A percentile compares a stretch with the other conserved stretches of the same genome.
phyloP scores from a whole-genome alignment of 2,888 invertebrate species.

The Andrena hattorfiana region DNA sequence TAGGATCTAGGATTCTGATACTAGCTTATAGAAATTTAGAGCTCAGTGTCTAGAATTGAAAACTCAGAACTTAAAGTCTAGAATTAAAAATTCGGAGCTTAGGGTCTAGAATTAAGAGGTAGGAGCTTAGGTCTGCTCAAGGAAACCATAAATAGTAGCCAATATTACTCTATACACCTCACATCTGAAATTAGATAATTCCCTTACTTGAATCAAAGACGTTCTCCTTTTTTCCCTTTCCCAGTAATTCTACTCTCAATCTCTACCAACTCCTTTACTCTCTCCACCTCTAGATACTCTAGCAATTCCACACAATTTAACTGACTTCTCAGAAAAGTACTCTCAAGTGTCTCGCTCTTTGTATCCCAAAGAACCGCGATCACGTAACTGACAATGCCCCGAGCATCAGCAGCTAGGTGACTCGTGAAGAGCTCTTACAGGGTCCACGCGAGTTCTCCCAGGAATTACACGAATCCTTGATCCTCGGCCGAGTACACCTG shows the following conservation, averaged over 20 bases:
- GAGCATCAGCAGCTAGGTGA: neutral
- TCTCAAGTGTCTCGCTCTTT: neutral
- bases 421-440: neutral
- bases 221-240: too few relatives aligned
- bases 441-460: neutral
- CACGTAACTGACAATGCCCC: neutral
- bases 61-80: too few relatives aligned
- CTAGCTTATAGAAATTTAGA: too few relatives aligned
- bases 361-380: neutral
- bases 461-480: constrained; percentile 1
- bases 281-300: neutral
- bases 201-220: too few relatives aligned
- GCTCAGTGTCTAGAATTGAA: too few relatives aligned
- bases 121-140: too few relatives aligned
- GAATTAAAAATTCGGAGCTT: too few relatives aligned
- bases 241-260: neutral
- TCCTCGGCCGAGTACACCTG: neutral
- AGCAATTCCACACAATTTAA: neutral
- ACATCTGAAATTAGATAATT: too few relatives aligned
- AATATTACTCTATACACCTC: too few relatives aligned
- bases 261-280: neutral
- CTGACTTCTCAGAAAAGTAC: neutral
- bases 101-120: too few relatives aligned
- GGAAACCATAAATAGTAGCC: too few relatives aligned
- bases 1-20: too few relatives aligned